A percentile compares a stretch with the other conserved stretches of the same genome.
Conservation (phyloP, 2,797 vertebrate species). For the Pelodytes ibericus region DNA sequence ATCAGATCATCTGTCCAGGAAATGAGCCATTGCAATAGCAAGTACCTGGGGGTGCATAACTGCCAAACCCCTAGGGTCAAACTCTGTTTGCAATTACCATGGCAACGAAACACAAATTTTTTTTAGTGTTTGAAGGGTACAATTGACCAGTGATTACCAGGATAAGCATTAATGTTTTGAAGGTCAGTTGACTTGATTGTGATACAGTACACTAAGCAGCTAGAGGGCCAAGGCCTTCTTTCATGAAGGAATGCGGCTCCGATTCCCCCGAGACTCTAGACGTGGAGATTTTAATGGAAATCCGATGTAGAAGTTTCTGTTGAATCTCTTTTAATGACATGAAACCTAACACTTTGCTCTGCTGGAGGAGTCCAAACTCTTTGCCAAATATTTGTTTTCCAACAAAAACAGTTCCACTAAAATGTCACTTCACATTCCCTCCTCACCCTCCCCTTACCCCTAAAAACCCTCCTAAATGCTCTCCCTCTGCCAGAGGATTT, state of each 20-base stretch:
- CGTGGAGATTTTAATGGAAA: conserved; percentile 33
- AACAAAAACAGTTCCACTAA: conserved; percentile 39
- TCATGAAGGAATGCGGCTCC: not conserved
- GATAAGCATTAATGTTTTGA: not conserved
- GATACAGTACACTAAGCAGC: not conserved
- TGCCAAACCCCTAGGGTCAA: not conserved
- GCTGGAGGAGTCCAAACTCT: conserved; percentile 3
- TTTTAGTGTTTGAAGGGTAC: not conserved
- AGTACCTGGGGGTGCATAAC: not conserved
- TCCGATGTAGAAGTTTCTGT: not conserved
- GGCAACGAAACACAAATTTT: conserved; percentile 9
- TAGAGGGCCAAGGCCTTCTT: not conserved
- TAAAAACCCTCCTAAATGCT: not conserved
- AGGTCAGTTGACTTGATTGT: not conserved
- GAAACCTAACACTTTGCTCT: conserved; percentile 25
- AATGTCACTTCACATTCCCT: conserved; percentile 31
- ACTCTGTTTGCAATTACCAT: not conserved
- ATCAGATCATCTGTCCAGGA: no score
- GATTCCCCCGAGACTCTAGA: not conserved
- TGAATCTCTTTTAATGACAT: conserved; percentile 31
- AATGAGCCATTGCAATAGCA: not conserved
- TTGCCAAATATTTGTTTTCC: conserved; percentile 39
- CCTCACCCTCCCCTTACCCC: not conserved
- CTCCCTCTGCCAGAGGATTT: conserved; percentile 27
- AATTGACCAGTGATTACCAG: not conserved